Conservation (phyloP, 2,888 invertebrate genomes). For the Papilio elwesi region DNA sequence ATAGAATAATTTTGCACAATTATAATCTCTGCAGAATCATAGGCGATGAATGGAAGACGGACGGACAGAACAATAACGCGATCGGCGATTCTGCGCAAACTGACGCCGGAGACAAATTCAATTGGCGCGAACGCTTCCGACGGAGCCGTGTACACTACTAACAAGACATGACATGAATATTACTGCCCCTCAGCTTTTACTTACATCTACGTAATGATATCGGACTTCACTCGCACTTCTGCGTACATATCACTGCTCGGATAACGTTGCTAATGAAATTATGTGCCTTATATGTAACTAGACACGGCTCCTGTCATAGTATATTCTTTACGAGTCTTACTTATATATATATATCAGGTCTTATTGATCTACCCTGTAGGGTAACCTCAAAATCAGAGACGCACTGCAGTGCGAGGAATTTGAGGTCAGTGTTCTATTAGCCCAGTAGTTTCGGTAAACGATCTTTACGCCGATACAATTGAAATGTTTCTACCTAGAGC, state of each 20-base stretch:
- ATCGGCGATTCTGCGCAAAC: constrained; percentile 44
- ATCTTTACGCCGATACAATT: too few species aligned
- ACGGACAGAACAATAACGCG: constrained; percentile 11
- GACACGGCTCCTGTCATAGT: neutral
- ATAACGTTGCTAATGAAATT: constrained; percentile 14
- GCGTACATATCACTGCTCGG: constrained; percentile 35
- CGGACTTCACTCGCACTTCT: constrained; percentile 49
- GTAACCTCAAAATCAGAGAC: too few species aligned
- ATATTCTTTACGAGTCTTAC: neutral
- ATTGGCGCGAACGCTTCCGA: constrained; percentile 78
- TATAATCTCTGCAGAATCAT: neutral
- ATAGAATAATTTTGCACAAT: neutral
- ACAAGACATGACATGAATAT: constrained; percentile 79
- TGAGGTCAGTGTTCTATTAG: too few species aligned
- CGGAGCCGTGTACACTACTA: constrained; percentile 79
- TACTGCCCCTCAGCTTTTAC: constrained; percentile 68
- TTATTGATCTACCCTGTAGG: too few species aligned
- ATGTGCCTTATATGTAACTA: constrained; percentile 17
- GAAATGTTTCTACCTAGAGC: too few species aligned
- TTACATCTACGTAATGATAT: constrained; percentile 64
- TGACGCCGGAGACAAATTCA: constrained; percentile 76
- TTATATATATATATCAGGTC: too few species aligned
- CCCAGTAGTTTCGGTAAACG: too few species aligned
- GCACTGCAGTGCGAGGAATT: too few species aligned
- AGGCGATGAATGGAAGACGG: constrained; percentile 16